Conservation (phyloP, 2,113 vertebrate species). For the Percina caprodes region DNA sequence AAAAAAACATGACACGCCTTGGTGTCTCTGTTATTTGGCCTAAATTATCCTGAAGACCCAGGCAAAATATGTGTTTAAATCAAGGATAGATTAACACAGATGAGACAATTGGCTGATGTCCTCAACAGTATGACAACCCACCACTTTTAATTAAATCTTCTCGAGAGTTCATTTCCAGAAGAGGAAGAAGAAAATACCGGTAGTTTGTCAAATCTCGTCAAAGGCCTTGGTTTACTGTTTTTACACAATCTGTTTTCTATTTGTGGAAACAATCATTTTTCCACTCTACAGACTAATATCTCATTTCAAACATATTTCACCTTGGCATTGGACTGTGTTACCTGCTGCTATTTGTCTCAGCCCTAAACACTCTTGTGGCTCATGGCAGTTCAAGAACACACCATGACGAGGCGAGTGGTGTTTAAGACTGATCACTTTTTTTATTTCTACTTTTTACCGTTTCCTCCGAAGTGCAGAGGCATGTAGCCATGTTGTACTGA, state of each 20-base stretch:
- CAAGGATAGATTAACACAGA: constrained; percentile 15
- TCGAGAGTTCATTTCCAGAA: not conserved
- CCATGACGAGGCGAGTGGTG: not conserved
- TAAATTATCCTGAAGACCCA: constrained; percentile 37
- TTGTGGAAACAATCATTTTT: not conserved
- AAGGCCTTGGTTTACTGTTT: constrained; percentile 5
- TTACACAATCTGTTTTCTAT: not conserved
- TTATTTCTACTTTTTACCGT: constrained; percentile 6
- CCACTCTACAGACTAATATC: constrained; percentile 3
- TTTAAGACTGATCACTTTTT: constrained; percentile 14
- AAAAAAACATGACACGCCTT: constrained; percentile 1
- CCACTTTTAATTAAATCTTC: not conserved
- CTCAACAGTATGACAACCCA: constrained; percentile 4
- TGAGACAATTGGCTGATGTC: constrained; percentile 8
- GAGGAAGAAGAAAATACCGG: constrained; percentile 11
- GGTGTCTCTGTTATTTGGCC: constrained; percentile 33
- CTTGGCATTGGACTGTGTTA: constrained; percentile 21
- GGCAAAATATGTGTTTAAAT: constrained; percentile 41
- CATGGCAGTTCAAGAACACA: constrained; percentile 5
- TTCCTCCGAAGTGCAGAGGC: constrained; percentile 55
- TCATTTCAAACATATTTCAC: constrained; percentile 35
- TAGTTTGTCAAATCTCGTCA: not conserved
- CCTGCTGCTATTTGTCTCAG: constrained; percentile 45
- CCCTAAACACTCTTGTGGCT: constrained; percentile 11
- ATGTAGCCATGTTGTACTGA: constrained; percentile 61